Conservation (phyloP, 2,888 invertebrate species). For the Leucoptera coffeella region DNA sequence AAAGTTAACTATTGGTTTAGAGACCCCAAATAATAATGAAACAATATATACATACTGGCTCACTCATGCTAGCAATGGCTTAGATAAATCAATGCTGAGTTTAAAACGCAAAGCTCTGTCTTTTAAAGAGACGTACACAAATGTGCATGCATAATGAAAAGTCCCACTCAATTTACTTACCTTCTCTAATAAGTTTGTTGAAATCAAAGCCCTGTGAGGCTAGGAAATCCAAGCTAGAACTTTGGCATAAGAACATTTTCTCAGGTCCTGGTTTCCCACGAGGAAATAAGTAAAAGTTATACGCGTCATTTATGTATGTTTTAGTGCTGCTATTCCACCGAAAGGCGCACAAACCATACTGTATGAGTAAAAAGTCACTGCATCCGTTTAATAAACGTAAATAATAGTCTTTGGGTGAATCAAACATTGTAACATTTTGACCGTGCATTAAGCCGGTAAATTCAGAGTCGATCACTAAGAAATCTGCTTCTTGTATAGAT, state of each 20-base stretch:
- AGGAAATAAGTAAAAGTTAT: slow-evolving; percentile 70
- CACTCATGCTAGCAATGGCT: no score
- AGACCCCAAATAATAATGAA: no score
- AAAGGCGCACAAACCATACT: slow-evolving; percentile 64
- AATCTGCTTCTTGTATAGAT: slow-evolving; percentile 63
- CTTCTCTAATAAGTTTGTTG: slow-evolving; percentile 74
- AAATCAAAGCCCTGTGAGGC: slow-evolving; percentile 77
- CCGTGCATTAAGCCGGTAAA: slow-evolving; percentile 69
- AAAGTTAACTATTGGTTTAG: no score
- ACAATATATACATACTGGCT: no score
- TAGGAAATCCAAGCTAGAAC: slow-evolving; percentile 73
- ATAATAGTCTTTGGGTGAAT: slow-evolving; percentile 65
- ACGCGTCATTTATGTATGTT: slow-evolving; percentile 59
- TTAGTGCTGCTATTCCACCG: slow-evolving; percentile 41
- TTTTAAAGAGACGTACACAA: no score
- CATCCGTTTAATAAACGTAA: slow-evolving; percentile 50
- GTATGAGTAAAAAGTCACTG: slow-evolving; percentile 62
- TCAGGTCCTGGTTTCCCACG: slow-evolving; percentile 57
- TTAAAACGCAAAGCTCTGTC: no score
- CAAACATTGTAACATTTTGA: slow-evolving; percentile 58
- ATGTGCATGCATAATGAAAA: no score
- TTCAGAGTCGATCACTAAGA: slow-evolving; percentile 77
- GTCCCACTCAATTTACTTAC: no score
- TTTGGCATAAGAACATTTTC: slow-evolving; percentile 71
- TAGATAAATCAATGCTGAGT: no score